Percentiles rank a stretch among this genome's conserved stretches.
Evolutionary conservation across 2,888 invertebrate genomes (phyloP).

Genomic region (Miltochrista miniata): DNA sequence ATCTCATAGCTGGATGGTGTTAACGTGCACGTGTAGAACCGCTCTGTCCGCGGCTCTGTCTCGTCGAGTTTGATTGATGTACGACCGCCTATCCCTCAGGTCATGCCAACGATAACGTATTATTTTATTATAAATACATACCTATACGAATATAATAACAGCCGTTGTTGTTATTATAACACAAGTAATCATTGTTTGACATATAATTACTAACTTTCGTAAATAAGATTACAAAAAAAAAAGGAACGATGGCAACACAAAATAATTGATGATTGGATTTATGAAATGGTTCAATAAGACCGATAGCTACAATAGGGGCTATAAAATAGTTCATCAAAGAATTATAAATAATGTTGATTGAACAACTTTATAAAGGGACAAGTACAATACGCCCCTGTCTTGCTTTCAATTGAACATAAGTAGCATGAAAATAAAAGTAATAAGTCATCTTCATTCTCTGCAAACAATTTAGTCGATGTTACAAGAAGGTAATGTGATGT

Average conservation of each 20-base stretch:
- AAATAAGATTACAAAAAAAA: conserved; percentile 8
- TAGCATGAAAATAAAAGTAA: conserved; percentile 19
- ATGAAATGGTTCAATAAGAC: conserved; percentile 3
- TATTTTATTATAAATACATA: conserved; percentile 49
- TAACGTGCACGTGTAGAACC: conserved; percentile 17
- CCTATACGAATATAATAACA: conserved; percentile 26
- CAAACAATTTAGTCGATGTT: conserved; percentile 9
- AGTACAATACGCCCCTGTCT: conserved; percentile 36
- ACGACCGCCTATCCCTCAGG: conserved; percentile 44
- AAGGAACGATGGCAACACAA: background rate
- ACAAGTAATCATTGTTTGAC: conserved; percentile 20
- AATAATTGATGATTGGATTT: background rate
- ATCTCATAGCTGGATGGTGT: conserved; percentile 9
- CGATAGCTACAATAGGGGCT: conserved; percentile 1
- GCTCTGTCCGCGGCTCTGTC: too few species aligned
- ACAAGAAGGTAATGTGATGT: conserved; percentile 15
- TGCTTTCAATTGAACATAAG: conserved; percentile 25
- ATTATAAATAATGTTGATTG: conserved; percentile 15
- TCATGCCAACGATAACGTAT: conserved; percentile 50
- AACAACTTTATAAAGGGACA: conserved; percentile 19
- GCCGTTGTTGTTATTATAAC: conserved; percentile 19
- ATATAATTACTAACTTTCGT: background rate
- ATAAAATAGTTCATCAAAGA: conserved; percentile 2
- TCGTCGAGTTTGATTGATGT: conserved; percentile 59
- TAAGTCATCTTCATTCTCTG: background rate